A percentile compares a stretch with the other conserved stretches of the same genome.
Evolutionary conservation across 2,797 vertebrate genomes (phyloP).

Genomic region (Pterois miles): DNA sequence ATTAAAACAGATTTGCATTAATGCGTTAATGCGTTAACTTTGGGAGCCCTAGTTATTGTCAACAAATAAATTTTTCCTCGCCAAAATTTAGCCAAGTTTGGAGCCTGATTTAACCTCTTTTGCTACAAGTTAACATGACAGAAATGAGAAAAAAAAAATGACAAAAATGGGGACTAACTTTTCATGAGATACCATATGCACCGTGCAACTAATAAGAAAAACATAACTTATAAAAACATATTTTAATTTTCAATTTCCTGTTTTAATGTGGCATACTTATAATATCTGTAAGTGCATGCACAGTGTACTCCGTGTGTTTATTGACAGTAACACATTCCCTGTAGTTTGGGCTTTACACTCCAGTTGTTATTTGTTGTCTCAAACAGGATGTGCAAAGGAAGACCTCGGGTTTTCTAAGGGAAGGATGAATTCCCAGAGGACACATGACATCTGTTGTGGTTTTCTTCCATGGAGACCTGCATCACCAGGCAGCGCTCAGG

Average conservation of each 20-base stretch:
- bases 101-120: no score
- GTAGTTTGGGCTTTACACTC: neutral
- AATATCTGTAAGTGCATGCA: neutral
- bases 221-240: neutral
- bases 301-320: neutral
- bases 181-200: no score
- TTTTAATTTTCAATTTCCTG: neutral
- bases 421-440: slow-evolving; percentile 62
- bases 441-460: slow-evolving; percentile 59
- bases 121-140: no score
- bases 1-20: no score
- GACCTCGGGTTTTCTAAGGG: slow-evolving; percentile 17
- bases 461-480: slow-evolving; percentile 78
- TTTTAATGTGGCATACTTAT: neutral
- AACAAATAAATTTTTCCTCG: no score
- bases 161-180: neutral
- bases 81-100: no score
- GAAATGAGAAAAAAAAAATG: no score
- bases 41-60: no score
- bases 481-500: slow-evolving; percentile 62
- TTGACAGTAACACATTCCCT: neutral
- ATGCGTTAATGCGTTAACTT: no score
- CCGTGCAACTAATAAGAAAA: no score
- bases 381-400: slow-evolving; percentile 1
- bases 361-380: slow-evolving; percentile 3